phyloP scores from a whole-genome alignment of 2,888 invertebrate genomes.

The Ctena decussata region DNA sequence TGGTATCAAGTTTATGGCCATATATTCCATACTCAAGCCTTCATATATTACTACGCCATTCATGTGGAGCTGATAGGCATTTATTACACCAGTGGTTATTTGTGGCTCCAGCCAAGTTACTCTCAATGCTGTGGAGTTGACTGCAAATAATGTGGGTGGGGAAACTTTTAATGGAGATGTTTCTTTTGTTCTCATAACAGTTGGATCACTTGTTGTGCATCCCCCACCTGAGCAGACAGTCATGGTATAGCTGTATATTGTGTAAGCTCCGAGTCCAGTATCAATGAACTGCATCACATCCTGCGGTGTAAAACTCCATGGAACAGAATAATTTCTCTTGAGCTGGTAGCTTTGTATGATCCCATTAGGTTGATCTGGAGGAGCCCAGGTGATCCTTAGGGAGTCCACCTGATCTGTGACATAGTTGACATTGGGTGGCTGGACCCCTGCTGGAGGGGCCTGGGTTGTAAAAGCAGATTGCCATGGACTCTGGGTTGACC shows the following conservation, averaged over 20 bases:
- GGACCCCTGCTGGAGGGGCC: slow-evolving; percentile 82
- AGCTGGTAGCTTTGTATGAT: slow-evolving; percentile 83
- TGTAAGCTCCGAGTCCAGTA: slow-evolving; percentile 79
- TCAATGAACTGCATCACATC: slow-evolving; percentile 78
- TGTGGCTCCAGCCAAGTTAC: slow-evolving; percentile 81
- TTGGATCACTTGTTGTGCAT: slow-evolving; percentile 81
- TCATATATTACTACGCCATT: slow-evolving; percentile 77
- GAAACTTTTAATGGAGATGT: slow-evolving; percentile 80
- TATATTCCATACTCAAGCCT: slow-evolving; percentile 71
- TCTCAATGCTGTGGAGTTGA: slow-evolving; percentile 79
- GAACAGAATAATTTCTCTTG: slow-evolving; percentile 80
- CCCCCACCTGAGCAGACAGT: slow-evolving; percentile 85
- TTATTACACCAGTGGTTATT: slow-evolving; percentile 84
- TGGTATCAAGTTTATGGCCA: slow-evolving; percentile 75
- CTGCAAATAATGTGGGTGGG: slow-evolving; percentile 74
- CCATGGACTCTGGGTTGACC: slow-evolving; percentile 82
- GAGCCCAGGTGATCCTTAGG: slow-evolving; percentile 82
- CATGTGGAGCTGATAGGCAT: slow-evolving; percentile 79
- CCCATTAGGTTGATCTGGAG: slow-evolving; percentile 84
- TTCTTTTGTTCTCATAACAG: slow-evolving; percentile 80
- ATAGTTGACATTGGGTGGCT: slow-evolving; percentile 78
- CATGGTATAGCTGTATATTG: slow-evolving; percentile 82
- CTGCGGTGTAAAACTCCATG: slow-evolving; percentile 79
- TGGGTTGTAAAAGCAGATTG: slow-evolving; percentile 79
- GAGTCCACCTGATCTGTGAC: slow-evolving; percentile 73